These are phyloP conservation scores for Heptranchias perlo DNA, from an alignment of 2,113 vertebrate species.

Conservation along the genomic window DNA sequence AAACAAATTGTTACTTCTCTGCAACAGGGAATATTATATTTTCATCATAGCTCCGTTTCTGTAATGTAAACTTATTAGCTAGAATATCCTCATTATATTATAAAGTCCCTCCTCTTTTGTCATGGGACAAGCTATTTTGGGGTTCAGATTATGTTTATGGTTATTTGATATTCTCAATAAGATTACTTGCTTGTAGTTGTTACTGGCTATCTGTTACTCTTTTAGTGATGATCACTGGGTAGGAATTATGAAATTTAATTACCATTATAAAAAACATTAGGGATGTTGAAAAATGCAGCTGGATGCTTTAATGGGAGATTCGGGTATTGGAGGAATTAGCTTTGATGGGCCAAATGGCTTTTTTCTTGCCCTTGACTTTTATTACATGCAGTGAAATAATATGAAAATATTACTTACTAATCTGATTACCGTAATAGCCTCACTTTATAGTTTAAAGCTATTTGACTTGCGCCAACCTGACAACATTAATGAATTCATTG, in stretches of 20 bases:
- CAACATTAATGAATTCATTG: background rate
- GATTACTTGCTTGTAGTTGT: background rate
- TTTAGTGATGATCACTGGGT: background rate
- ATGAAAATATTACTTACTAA: background rate
- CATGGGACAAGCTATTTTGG: background rate
- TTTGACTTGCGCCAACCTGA: background rate
- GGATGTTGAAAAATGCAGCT: background rate
- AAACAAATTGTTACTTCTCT: background rate
- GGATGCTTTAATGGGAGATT: background rate
- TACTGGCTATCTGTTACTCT: too few species aligned
- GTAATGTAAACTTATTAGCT: background rate
- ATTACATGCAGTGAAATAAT: background rate
- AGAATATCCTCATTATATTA: background rate
- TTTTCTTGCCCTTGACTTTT: background rate
- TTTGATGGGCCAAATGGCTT: background rate
- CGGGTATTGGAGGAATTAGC: background rate
- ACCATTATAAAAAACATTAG: background rate
- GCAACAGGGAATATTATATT: background rate
- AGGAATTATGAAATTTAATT: background rate
- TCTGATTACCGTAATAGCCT: background rate
- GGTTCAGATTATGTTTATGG: background rate
- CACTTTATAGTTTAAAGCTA: background rate
- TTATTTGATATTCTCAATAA: background rate
- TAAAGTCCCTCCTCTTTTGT: too few species aligned
- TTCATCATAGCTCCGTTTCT: background rate